These are phyloP conservation scores for Eurystomus gularis DNA, from an alignment of 2,113 vertebrate genomes.

Conservation along the genomic window DNA sequence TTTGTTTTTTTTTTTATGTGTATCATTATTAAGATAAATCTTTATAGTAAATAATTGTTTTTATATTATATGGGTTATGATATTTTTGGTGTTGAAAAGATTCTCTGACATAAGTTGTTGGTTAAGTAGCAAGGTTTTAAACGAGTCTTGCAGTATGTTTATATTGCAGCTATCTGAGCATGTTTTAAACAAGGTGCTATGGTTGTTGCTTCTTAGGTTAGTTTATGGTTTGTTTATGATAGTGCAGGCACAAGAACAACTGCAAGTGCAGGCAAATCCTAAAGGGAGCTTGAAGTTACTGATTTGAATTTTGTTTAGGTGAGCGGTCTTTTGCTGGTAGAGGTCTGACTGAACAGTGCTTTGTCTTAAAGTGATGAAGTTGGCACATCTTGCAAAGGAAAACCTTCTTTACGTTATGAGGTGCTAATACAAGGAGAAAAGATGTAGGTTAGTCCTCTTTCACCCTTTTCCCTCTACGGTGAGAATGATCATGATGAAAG, in stretches of 20 bases:
- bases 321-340: neutral
- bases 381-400: neutral
- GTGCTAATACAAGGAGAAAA: neutral
- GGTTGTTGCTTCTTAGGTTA: neutral
- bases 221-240: neutral
- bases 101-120: neutral
- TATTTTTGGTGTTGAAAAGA: neutral
- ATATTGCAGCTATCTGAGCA: neutral
- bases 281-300: neutral
- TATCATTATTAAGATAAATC: neutral
- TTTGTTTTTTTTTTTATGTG: neutral
- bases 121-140: neutral
- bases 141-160: neutral
- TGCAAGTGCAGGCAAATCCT: slow-evolving; percentile 3
- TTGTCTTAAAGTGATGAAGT: neutral
- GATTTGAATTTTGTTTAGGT: neutral
- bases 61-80: neutral
- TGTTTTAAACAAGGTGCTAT: neutral
- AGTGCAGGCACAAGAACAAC: neutral
- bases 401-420: neutral
- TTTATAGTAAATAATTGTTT: neutral
- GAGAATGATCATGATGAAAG: neutral
- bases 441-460: neutral
- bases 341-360: neutral
- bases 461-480: fast-evolving